phyloP scores from a whole-genome alignment of 2,888 invertebrate species.

The Brenthis hecate region DNA sequence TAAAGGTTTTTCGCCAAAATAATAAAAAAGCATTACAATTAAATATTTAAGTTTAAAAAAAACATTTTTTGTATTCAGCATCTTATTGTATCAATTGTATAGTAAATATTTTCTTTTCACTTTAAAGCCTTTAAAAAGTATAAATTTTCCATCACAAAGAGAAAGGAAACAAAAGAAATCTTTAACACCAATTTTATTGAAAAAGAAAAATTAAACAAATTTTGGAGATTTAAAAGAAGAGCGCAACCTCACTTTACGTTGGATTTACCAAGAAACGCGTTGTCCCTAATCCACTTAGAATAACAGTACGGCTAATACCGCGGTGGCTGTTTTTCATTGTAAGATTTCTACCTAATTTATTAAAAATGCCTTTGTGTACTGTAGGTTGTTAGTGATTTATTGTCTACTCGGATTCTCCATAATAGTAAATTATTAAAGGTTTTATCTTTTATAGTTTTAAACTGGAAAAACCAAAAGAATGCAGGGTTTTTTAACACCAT shows the following conservation, averaged over 20 bases:
- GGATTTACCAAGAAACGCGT: conserved; percentile 76
- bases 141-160: too few species aligned
- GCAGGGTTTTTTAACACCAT: too few species aligned
- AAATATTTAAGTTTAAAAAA: too few species aligned
- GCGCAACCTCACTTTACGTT: conserved; percentile 74
- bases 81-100: too few species aligned
- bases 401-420: not conserved
- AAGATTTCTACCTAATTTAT: conserved; percentile 66
- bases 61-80: too few species aligned
- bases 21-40: too few species aligned
- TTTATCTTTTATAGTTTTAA: not conserved
- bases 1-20: too few species aligned
- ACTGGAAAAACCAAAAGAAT: too few species aligned
- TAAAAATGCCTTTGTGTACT: conserved; percentile 19
- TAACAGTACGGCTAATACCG: conserved; percentile 71
- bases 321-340: conserved; percentile 63
- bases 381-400: conserved; percentile 18
- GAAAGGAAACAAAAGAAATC: not conserved
- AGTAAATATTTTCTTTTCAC: too few species aligned
- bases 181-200: conserved; percentile 11
- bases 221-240: conserved; percentile 43
- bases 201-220: conserved; percentile 30
- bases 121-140: too few species aligned
- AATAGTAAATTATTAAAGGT: not conserved
- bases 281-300: conserved; percentile 80